Conservation (phyloP, 2,797 vertebrate genomes). For the Pterois miles region DNA sequence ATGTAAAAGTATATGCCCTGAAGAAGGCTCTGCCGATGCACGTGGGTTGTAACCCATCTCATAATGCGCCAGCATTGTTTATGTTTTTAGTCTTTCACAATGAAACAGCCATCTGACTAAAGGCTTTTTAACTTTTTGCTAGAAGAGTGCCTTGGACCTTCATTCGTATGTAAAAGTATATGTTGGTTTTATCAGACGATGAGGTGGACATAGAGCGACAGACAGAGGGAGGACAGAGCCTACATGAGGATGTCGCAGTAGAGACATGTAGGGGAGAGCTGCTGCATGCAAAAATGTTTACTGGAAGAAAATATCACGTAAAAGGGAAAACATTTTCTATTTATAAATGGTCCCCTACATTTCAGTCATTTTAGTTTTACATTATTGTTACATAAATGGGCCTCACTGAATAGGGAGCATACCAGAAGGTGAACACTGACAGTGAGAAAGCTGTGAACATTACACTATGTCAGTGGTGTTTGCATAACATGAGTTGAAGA, state of each 20-base stretch:
- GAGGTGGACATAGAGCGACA: not conserved
- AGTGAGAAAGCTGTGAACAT: not conserved
- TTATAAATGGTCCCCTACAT: not conserved
- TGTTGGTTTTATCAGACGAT: not conserved
- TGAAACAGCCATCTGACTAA: too few species aligned
- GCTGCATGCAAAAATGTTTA: too few species aligned
- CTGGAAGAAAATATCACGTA: not conserved
- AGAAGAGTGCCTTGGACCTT: too few species aligned
- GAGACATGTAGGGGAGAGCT: too few species aligned
- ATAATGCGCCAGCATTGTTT: too few species aligned
- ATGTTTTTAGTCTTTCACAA: too few species aligned
- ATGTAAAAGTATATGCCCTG: not conserved
- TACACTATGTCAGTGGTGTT: not conserved
- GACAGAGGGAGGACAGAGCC: not conserved
- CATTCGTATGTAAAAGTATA: too few species aligned
- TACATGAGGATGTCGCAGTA: not conserved
- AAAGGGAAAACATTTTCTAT: not conserved
- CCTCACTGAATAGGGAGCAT: rapidly evolving
- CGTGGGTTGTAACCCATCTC: too few species aligned
- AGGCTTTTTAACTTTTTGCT: too few species aligned
- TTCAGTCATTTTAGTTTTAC: not conserved
- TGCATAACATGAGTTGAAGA: not conserved
- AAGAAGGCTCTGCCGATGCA: too few species aligned
- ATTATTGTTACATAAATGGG: not conserved
- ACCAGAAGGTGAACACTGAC: not conserved